Evolutionary conservation across 2,888 invertebrate species (phyloP).

Genomic region (Philhelius pedissequus): DNA sequence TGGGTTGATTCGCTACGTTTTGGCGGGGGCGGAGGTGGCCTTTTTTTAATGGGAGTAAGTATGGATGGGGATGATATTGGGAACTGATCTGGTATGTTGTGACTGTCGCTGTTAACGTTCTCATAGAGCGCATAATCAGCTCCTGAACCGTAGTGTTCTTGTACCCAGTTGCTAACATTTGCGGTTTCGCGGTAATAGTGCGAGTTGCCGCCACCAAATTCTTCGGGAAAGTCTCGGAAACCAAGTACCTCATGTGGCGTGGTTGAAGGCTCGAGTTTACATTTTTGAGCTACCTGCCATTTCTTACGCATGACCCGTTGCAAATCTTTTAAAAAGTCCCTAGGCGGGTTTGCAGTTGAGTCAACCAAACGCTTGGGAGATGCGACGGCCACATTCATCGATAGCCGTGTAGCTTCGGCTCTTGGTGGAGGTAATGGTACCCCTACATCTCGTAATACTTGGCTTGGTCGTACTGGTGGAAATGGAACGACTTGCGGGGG

Average conservation of each 20-base stretch:
- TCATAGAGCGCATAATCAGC: constrained; percentile 82
- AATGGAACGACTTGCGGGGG: constrained; percentile 73
- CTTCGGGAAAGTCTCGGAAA: constrained; percentile 88
- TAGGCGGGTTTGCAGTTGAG: constrained; percentile 86
- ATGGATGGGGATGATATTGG: constrained; percentile 62
- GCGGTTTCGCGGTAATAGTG: constrained; percentile 80
- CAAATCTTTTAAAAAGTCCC: constrained; percentile 91
- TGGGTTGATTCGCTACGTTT: constrained; percentile 94
- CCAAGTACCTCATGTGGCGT: constrained; percentile 95
- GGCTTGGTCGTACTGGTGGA: constrained; percentile 72
- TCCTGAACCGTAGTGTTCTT: constrained; percentile 88
- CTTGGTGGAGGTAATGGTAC: constrained; percentile 87
- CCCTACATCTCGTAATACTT: constrained; percentile 45
- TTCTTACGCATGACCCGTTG: constrained; percentile 96
- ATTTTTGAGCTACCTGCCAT: constrained; percentile 95
- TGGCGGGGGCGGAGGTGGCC: constrained; percentile 94
- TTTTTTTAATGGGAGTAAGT: constrained; percentile 81
- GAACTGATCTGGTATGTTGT: constrained; percentile 57
- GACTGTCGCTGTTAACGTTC: constrained; percentile 82
- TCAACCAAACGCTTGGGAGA: constrained; percentile 89
- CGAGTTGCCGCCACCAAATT: constrained; percentile 73
- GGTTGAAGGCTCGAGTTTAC: constrained; percentile 91
- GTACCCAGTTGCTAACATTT: constrained; percentile 93
- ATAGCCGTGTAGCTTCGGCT: constrained; percentile 86
- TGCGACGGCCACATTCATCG: constrained; percentile 80